These are phyloP conservation scores for Trematocara variabile DNA, from an alignment of 2,113 vertebrate species.

Conservation along the genomic window DNA sequence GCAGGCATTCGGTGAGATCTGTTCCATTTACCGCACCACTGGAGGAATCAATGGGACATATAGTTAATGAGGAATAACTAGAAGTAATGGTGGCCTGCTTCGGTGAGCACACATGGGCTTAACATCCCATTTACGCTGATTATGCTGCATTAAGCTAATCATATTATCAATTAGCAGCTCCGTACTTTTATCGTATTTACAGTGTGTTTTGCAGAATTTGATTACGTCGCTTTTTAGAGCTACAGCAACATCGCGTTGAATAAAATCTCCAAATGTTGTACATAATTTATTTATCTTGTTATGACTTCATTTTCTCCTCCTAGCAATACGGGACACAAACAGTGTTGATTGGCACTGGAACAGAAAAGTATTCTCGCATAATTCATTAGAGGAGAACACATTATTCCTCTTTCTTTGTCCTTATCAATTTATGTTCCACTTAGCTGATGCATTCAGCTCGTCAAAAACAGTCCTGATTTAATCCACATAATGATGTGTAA, in stretches of 20 bases:
- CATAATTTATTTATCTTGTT: background rate
- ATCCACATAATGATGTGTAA: background rate
- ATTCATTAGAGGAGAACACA: background rate
- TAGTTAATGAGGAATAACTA: constrained; percentile 61
- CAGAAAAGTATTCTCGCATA: background rate
- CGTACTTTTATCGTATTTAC: background rate
- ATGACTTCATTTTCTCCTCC: background rate
- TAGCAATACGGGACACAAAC: background rate
- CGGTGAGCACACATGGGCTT: constrained; percentile 13
- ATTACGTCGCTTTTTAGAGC: background rate
- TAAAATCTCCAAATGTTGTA: background rate
- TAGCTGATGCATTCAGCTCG: background rate
- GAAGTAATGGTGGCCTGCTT: constrained; percentile 37
- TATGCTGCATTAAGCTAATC: constrained; percentile 21
- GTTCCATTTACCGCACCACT: constrained; percentile 55
- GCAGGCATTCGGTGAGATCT: constrained; percentile 38
- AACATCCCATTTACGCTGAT: constrained; percentile 40
- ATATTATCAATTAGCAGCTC: constrained; percentile 45
- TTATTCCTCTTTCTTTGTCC: background rate
- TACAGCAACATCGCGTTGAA: background rate
- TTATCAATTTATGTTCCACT: background rate
- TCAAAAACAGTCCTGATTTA: background rate
- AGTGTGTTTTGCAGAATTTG: background rate
- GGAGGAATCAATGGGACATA: constrained; percentile 58
- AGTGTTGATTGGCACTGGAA: background rate